Conservation (phyloP, 2,888 invertebrate genomes). For the Conistra vaccinii region DNA sequence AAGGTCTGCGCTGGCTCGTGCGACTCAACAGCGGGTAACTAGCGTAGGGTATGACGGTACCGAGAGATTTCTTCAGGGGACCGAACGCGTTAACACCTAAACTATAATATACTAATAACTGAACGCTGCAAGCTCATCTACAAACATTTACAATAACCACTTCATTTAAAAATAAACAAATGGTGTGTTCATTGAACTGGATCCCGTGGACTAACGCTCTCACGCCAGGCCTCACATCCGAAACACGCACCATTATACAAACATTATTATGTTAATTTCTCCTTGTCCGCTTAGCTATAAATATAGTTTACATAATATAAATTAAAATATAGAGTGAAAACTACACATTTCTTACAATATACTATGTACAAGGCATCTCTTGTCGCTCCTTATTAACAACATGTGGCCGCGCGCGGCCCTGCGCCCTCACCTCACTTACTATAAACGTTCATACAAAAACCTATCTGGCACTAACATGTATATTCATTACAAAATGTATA, state of each 20-base stretch:
- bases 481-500: constrained; percentile 90
- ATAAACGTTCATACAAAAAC: constrained; percentile 89
- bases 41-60: constrained; percentile 70
- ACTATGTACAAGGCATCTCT: constrained; percentile 89
- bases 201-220: constrained; percentile 66
- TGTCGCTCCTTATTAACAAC: constrained; percentile 74
- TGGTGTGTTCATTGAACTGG: constrained; percentile 74
- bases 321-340: constrained; percentile 89
- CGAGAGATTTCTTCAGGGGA: constrained; percentile 60
- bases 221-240: constrained; percentile 76
- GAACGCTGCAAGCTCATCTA: constrained; percentile 89
- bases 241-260: constrained; percentile 72
- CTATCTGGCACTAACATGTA: constrained; percentile 90
- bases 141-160: constrained; percentile 80
- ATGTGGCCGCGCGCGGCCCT: constrained; percentile 62
- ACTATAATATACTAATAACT: constrained; percentile 70
- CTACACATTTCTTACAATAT: constrained; percentile 87
- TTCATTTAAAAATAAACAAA: constrained; percentile 76
- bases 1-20: constrained; percentile 70
- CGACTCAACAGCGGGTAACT: constrained; percentile 78
- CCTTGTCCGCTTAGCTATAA: constrained; percentile 85
- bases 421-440: constrained; percentile 66
- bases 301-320: constrained; percentile 88
- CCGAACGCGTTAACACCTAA: constrained; percentile 69
- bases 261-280: constrained; percentile 82